These are phyloP conservation scores for Penaeus chinensis DNA, from an alignment of 1,140 invertebrate genomes.

Conservation along the genomic window DNA sequence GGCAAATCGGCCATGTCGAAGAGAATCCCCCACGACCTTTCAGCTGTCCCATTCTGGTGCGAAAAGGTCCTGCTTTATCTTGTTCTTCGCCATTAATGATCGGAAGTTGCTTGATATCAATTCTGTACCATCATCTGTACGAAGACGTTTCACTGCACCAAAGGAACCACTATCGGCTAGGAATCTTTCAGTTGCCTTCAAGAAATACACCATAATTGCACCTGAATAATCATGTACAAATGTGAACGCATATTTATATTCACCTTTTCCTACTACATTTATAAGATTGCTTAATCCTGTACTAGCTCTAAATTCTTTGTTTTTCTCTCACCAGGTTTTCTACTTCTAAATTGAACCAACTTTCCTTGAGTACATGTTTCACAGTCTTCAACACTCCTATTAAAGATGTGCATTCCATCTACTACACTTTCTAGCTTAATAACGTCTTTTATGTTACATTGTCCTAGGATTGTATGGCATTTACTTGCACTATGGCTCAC, in stretches of 20 bases:
- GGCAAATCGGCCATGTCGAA: constrained; percentile 34
- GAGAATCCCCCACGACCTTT: constrained; percentile 21
- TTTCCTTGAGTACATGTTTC: no score
- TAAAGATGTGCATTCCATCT: no score
- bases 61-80: constrained; percentile 20
- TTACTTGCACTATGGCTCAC: no score
- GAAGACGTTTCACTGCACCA: not conserved
- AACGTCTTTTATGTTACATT: no score
- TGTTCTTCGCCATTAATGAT: not conserved
- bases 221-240: constrained; percentile 31
- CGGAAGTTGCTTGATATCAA: constrained; percentile 16
- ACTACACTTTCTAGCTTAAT: no score
- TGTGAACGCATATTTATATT: not conserved
- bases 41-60: constrained; percentile 36
- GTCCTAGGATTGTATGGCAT: no score
- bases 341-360: no score
- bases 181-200: constrained; percentile 8
- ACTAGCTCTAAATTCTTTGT: no score
- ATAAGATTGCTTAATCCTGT: not conserved
- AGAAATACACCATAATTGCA: constrained; percentile 12
- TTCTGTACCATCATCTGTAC: constrained; percentile 2
- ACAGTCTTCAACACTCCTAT: no score
- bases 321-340: no score
- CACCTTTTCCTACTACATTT: not conserved
- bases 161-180: constrained; percentile 13